Evolutionary conservation across 23 tunicate genomes (phyloP).

Genomic region (Oikopleura dioica): DNA sequence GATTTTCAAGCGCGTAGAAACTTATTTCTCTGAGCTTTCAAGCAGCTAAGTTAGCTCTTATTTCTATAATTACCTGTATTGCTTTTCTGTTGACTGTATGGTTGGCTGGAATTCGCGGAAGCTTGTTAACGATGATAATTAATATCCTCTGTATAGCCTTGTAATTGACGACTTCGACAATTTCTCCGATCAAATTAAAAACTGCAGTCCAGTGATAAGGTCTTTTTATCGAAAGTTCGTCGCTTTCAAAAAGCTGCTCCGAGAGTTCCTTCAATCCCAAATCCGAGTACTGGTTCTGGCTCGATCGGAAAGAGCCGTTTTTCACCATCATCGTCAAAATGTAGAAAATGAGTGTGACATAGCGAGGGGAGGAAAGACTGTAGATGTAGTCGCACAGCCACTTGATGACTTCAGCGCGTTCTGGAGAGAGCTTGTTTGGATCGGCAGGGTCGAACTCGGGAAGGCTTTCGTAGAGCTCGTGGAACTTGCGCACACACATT

Average conservation of each 20-base stretch:
- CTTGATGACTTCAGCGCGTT: background rate
- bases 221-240: background rate
- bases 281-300: no score
- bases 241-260: background rate
- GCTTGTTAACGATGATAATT: background rate
- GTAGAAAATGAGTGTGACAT: background rate
- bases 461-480: background rate
- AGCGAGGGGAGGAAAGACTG: background rate
- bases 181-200: background rate
- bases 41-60: no score
- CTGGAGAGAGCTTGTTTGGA: background rate
- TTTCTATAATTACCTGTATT: no score
- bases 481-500: background rate
- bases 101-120: background rate
- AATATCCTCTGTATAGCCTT: background rate
- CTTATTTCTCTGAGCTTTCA: no score
- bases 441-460: background rate
- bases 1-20: no score
- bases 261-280: background rate
- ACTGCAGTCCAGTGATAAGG: background rate
- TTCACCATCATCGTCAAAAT: background rate
- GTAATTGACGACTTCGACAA: background rate
- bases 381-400: background rate
- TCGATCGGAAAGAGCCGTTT: background rate
- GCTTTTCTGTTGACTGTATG: no score